Evolutionary conservation across 2,888 invertebrate genomes (phyloP).

Genomic region (Archaeoteleia sp.): DNA sequence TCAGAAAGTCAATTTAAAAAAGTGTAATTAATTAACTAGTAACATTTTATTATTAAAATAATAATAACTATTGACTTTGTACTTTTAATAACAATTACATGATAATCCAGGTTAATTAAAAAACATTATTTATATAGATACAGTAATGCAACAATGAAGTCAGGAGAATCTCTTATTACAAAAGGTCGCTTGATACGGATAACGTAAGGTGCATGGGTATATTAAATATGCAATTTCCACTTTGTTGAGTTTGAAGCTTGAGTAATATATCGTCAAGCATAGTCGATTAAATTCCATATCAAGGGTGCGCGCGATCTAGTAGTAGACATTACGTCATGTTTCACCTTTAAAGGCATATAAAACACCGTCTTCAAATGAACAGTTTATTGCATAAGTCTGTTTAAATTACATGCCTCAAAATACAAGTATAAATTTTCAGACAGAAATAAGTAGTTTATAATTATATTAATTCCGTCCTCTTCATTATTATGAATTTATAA

Average conservation of each 20-base stretch:
- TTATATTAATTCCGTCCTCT: no score
- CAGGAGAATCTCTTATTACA: conserved; percentile 28
- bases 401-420: conserved; percentile 11
- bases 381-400: conserved; percentile 24
- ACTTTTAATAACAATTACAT: no score
- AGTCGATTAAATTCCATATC: conserved; percentile 62
- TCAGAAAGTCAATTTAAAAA: no score
- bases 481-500: no score
- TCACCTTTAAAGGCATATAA: conserved; percentile 3
- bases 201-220: conserved; percentile 38
- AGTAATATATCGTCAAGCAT: conserved; percentile 57
- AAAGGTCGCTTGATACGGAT: conserved; percentile 27
- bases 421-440: neutral
- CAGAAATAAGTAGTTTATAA: neutral
- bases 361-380: conserved; percentile 10
- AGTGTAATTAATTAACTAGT: no score
- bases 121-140: no score
- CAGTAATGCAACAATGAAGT: conserved; percentile 23
- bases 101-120: no score
- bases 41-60: no score
- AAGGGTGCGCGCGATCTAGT: conserved; percentile 25
- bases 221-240: conserved; percentile 63
- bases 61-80: no score
- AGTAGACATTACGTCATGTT: conserved; percentile 27
- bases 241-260: conserved; percentile 59